Base-by-base conservation (phyloP, 2,797 vertebrate genomes). In the Eulemur coronatus region DNA sequence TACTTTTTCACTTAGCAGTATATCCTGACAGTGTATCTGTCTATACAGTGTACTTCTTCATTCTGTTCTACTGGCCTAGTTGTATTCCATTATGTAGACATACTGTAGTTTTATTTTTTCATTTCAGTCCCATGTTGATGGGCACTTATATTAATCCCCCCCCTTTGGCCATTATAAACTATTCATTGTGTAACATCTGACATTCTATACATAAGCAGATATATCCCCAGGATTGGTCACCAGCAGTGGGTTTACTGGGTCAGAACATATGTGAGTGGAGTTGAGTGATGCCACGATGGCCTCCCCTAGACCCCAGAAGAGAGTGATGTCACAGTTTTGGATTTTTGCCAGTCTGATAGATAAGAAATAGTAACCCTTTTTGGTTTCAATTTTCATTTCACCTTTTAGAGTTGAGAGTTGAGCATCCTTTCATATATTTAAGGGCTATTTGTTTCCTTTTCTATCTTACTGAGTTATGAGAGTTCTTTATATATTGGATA, bases 41-140 rank as follows among this genome's bases (percentile, higher is more conserved):
- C 52, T n/a, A 26, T 12, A 14, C n/a, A 4, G 18, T 14, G 7
- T 15, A 4, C 10, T n/a, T 43, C 24, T 43, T 17, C 24, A 0
- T 11, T 8, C 46, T 33, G 24, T 12, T 28, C 73, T 57, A 28
- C 79, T 11, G 2, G 24, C 52, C 12, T 41, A 20, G 1, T 20
- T 57, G 10, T 41, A 1, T 7, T 35, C 50, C 14, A 0, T 18
- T 1, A 4, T 33, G 6, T 28, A 24, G 22, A 33, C 1, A 0
- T 17, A 4, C 18, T 72, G 0, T 4, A 0, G 33, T 41, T 26
- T 41, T 1, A 5, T 41, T 28, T 11, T n/a, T 46, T 65, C n/a
- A 55, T 30, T 82, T 35, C 41, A n/a, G 87, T 33, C 12, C 24
- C 59, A 4, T n/a, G 22, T 26, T 63, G 46, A 5, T 20, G n/a